A percentile compares a stretch with the other conserved stretches of the same genome.
Evolutionary conservation across 2,113 vertebrate species (phyloP).

Genomic region (Passer domesticus): DNA sequence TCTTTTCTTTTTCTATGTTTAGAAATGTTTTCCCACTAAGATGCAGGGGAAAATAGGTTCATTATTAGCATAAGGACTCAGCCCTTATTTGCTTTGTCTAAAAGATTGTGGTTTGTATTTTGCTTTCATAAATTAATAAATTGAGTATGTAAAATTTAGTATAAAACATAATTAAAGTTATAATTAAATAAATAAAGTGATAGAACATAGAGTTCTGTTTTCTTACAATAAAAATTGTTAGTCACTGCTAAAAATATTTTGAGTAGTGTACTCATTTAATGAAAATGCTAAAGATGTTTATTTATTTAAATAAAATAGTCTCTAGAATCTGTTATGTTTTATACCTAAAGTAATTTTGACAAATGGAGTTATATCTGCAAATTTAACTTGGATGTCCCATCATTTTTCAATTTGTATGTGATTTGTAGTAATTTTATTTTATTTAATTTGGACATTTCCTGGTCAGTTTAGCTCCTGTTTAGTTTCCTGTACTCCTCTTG

Average conservation of each 20-base stretch:
- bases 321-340: background rate
- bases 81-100: background rate
- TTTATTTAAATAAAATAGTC: background rate
- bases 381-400: background rate
- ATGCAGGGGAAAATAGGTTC: background rate
- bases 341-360: background rate
- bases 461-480: background rate
- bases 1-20: background rate
- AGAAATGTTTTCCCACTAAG: background rate
- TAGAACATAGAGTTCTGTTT: background rate
- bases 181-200: background rate
- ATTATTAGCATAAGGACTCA: background rate
- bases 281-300: background rate
- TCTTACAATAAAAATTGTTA: background rate
- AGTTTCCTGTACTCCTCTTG: background rate
- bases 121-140: conserved; percentile 3
- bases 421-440: background rate
- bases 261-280: background rate
- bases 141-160: background rate
- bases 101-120: conserved; percentile 7
- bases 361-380: background rate
- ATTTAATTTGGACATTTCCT: background rate
- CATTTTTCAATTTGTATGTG: background rate
- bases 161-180: background rate
- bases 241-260: background rate